A percentile compares a stretch with the other conserved stretches of the same genome.
Conservation (phyloP, 2,888 invertebrate species). For the Branchipolynoe longqiensis region DNA sequence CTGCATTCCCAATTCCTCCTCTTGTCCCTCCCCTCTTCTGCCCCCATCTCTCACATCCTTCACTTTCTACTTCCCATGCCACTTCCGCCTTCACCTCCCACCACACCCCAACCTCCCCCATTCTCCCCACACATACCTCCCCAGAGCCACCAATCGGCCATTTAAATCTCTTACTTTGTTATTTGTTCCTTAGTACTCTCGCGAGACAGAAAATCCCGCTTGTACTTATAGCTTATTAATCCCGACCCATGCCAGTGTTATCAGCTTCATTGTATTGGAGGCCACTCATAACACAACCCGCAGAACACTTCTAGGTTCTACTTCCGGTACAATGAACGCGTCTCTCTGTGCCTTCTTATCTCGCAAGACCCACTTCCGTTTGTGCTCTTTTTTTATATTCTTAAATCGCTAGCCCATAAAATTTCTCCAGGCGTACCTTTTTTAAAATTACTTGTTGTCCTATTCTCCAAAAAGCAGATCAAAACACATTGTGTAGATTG, state of each 20-base stretch:
- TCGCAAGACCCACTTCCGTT: conserved; percentile 6
- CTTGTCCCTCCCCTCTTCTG: no score
- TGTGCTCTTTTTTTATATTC: no score
- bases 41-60: no score
- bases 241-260: conserved; percentile 40
- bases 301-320: conserved; percentile 21
- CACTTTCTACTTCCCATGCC: no score
- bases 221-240: conserved; percentile 46
- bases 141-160: no score
- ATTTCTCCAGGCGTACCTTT: no score
- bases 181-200: conserved; percentile 33
- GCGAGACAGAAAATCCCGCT: conserved; percentile 30
- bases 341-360: conserved; percentile 29
- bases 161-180: not conserved
- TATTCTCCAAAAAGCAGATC: conserved; percentile 40
- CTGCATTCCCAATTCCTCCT: no score
- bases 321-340: conserved; percentile 29
- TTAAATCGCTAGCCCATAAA: no score
- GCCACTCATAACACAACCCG: conserved; percentile 25
- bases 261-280: conserved; percentile 42
- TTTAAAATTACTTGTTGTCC: no score
- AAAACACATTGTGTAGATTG: conserved; percentile 27
- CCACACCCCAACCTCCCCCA: no score
- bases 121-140: no score
- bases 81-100: no score